Base-by-base conservation (phyloP, 2,888 invertebrate species). In the Gerris lacustris region DNA sequence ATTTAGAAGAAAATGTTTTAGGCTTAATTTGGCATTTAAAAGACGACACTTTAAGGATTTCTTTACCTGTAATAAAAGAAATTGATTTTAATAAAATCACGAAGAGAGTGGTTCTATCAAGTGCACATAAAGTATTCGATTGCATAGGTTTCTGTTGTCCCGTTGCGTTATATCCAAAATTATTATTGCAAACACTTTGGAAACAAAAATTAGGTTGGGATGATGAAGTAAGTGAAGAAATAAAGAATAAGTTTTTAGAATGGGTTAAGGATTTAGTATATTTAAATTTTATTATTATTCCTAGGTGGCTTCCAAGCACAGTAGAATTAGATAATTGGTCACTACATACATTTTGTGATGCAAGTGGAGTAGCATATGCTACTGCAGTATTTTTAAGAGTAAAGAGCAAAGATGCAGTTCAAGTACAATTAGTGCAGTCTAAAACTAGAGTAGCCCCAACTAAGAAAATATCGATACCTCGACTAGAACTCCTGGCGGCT, bases 111-210 rank as follows among this genome's bases (percentile, higher is more conserved):
- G n/a, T n/a, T n/a, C n/a, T n/a, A n/a, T n/a, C n/a, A n/a, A n/a
- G n/a, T n/a, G n/a, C n/a, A n/a, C n/a, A n/a, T n/a, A n/a, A n/a
- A 44, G 67, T 76, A 63, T 76, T 76, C 66, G 76, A 77, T 71
- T 75, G 76, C 6, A 70, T 76, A 15, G 76, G 77, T 2, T 73
- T 76, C 63, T 67, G 70, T 44, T 73, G 73, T 63, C 74, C 75
- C 11, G 73, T 73, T 2, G 67, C 73, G 5, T 62, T 76, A 15
- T 15, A 47, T 6, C 74, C 75, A 7, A 76, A 76, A 66, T 47
- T 76, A 62, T 76, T 70, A 76, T 69, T 77, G 17, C 75, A 69
- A 44, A 47, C 47, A 7, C 11, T 47, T 6, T 47, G 47, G 47
- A 11, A 47, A 11, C 6, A 47, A 47, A 47, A 44, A 9, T 6